Base-by-base conservation (phyloP, 2,888 invertebrate species). In the Campoplex nolae region DNA sequence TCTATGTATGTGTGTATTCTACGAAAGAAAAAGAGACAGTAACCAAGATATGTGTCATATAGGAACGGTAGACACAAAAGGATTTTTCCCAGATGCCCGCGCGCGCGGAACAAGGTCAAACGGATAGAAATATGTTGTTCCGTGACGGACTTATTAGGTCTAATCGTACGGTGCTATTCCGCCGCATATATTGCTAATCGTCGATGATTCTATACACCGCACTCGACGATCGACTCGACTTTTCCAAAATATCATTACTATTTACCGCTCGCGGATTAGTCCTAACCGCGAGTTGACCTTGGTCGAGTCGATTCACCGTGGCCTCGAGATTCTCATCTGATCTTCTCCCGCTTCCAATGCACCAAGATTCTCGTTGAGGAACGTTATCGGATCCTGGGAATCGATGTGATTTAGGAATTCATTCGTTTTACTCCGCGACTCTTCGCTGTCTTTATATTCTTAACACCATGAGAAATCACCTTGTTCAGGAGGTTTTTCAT, bases 171-270 rank as follows among this genome's bases (percentile, higher is more conserved):
- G 28, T 58, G 45, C 35, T 81, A 38, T 70, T 76, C 56, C n/a
- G 28, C 32, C 56, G 8, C 58, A n/a, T 56, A 23, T 68, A 68
- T 54, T 38, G 67, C 45, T 28, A 45, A 68, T 70, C 56, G 32
- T 7, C n/a, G 8, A 68, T 28, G 4, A 68, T 42, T 28, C 35
- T 23, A 28, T 51, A 8, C 23, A 48, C 23, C 68, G 23, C 11
- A 35, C 62, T 3, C 54, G 56, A 76, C 65, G 77, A 82, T 78
- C 23, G 74, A 75, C 42, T 65, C 45, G 78, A 75, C 16, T 86
- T 86, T 83, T 76, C 85, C 85, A 82, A 85, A 85, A 85, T 85
- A 67, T 78, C 58, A 78, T 85, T 85, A 51, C 62, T 67, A 73
- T 77, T 77, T 82, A 48, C 77, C 82, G 77, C 82, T 54, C n/a